Evolutionary conservation across 2,113 vertebrate genomes (phyloP).

Genomic region (Odobenus rosmarus): DNA sequence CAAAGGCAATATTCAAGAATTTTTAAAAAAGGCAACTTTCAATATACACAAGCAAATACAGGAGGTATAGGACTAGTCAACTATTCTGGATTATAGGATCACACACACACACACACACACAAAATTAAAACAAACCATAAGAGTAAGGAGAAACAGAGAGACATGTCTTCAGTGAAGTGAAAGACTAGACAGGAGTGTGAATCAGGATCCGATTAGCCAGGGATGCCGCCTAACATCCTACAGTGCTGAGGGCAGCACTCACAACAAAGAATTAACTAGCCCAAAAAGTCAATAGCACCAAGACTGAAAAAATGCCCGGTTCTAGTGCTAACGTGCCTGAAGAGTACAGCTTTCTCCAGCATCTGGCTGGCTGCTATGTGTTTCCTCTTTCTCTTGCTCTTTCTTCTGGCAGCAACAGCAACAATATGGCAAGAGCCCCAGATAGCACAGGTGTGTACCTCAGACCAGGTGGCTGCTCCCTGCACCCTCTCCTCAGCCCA

Average conservation of each 20-base stretch:
- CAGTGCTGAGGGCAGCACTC: fast-evolving
- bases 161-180: not conserved
- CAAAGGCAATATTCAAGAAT: conserved; percentile 33
- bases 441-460: not conserved
- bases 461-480: not conserved
- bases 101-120: not conserved
- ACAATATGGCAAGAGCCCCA: not conserved
- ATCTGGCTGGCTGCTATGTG: not conserved
- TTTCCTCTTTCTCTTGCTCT: not conserved
- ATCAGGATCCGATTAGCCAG: not conserved
- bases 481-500: not conserved
- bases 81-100: not conserved
- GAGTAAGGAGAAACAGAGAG: not conserved
- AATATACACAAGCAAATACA: not conserved
- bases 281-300: not conserved
- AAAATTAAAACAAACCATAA: not conserved
- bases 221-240: not conserved
- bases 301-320: not conserved
- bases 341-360: not conserved
- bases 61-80: not conserved
- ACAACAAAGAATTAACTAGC: not conserved
- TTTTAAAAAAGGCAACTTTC: conserved; percentile 18
- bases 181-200: not conserved
- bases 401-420: not conserved
- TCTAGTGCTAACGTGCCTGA: not conserved